phyloP scores from a whole-genome alignment of 2,888 invertebrate genomes.

The Liopterus haemorrhoidalis region DNA sequence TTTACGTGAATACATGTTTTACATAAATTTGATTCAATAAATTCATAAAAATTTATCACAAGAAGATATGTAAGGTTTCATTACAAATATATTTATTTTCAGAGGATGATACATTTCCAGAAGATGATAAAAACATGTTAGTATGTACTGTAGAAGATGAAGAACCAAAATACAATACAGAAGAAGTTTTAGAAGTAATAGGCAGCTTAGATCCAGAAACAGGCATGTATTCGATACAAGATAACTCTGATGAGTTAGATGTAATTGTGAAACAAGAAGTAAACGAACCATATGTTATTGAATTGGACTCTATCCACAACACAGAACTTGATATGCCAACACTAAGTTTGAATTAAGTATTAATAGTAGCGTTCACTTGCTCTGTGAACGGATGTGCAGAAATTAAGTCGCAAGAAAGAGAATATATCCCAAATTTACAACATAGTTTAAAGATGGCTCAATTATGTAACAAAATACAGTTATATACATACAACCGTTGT shows the following conservation, averaged over 20 bases:
- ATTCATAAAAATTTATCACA: no score
- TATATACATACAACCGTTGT: no score
- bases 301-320: slow-evolving; percentile 16
- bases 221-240: slow-evolving; percentile 31
- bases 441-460: no score
- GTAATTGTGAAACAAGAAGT: slow-evolving; percentile 12
- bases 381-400: no score
- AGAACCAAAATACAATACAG: slow-evolving; percentile 9
- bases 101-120: slow-evolving; percentile 12
- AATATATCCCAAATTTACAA: no score
- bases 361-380: slow-evolving; percentile 11
- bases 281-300: slow-evolving; percentile 14
- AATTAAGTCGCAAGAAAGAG: no score
- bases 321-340: slow-evolving; percentile 18
- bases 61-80: no score
- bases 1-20: no score
- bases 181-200: slow-evolving; percentile 24
- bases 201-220: slow-evolving; percentile 36
- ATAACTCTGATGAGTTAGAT: slow-evolving; percentile 30
- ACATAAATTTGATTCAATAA: no score
- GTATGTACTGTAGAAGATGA: slow-evolving; percentile 10
- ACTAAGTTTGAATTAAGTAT: slow-evolving; percentile 16
- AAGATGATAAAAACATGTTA: slow-evolving; percentile 3
- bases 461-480: no score
- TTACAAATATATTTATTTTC: no score